Conservation (phyloP, 2,113 vertebrate genomes). For the Sorex araneus region DNA sequence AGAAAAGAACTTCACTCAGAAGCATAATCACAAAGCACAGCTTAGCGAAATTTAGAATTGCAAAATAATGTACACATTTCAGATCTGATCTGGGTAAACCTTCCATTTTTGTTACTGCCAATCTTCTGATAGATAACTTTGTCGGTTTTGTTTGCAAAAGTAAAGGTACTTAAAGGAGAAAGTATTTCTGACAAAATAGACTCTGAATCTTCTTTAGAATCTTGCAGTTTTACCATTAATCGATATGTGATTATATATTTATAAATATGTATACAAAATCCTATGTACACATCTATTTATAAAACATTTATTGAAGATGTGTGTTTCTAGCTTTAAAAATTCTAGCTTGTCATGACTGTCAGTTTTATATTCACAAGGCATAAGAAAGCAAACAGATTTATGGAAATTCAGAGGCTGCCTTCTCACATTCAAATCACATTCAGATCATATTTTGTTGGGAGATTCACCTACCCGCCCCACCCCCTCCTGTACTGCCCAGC, state of each 20-base stretch:
- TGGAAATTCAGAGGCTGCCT: background rate
- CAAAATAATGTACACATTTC: background rate
- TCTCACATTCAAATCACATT: background rate
- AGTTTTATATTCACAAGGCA: accelerated
- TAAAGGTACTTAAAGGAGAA: slow-evolving; percentile 63
- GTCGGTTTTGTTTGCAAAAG: slow-evolving; percentile 21
- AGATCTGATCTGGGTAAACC: background rate
- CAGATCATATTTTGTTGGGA: background rate
- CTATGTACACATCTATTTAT: background rate
- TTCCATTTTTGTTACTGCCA: background rate
- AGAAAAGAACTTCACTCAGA: background rate
- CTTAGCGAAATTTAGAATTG: background rate
- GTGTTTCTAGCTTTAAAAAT: slow-evolving; percentile 43
- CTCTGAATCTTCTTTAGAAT: slow-evolving; percentile 48
- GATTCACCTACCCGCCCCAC: background rate
- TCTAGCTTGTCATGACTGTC: background rate
- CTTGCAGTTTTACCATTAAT: slow-evolving; percentile 46
- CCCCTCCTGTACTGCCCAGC: accelerated
- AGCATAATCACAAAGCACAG: background rate
- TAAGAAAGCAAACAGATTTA: slow-evolving; percentile 5
- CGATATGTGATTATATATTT: background rate
- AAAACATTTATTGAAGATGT: background rate
- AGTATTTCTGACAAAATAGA: slow-evolving; percentile 41
- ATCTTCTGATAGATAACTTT: slow-evolving; percentile 26
- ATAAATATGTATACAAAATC: background rate